Base-by-base conservation (phyloP, 64 coral and sea anemone genomes). In the Stylophora pistillata region DNA sequence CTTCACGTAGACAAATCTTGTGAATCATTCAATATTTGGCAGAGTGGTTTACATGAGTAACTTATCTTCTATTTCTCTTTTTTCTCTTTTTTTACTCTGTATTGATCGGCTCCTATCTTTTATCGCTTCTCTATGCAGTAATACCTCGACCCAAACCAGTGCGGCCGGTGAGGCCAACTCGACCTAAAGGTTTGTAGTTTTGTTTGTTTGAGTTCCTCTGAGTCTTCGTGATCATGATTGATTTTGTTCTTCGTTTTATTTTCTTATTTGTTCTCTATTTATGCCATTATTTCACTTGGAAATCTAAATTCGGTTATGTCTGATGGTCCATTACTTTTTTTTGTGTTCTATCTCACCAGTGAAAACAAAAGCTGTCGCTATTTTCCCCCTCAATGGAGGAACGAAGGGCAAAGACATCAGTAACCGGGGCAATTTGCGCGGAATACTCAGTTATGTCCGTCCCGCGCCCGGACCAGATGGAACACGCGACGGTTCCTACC, bases 351-450 rank as follows among this genome's bases (percentile, higher is more conserved):
- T 27, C 21, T 55, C 27, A 4, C 30, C 9, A 84, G 80, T 84
- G 15, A 84, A 84, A 84, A 84, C 80, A 15, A 85, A 87, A 77
- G 78, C 94, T 34, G 30, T 82, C 27, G 94, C 89, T 0, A 57
- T 95, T 26, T 95, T 84, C 74, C 94, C 94, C 4, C 78, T 95
- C 15, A 95, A 95, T 60, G 79, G 79, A 37, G 23, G 13, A 11
- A 73, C 71, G 20, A 64, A 28, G 33, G 89, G 85, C 21, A 91
- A 33, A 58, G 94, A 95, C 57, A 82, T 92, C 15, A 92, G 94
- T 54, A 33, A 85, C 32, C 64, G 30, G 27, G 88, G 54, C 71
- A 95, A 89, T 56, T n/a, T 71, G n/a, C 47, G 27, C 26, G 94
- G 78, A 28, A 85, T 30, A 30, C 72, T 89, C 12, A 6, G n/a